Evolutionary conservation across 2,888 invertebrate species (phyloP).

Genomic region (Anodontia alba): DNA sequence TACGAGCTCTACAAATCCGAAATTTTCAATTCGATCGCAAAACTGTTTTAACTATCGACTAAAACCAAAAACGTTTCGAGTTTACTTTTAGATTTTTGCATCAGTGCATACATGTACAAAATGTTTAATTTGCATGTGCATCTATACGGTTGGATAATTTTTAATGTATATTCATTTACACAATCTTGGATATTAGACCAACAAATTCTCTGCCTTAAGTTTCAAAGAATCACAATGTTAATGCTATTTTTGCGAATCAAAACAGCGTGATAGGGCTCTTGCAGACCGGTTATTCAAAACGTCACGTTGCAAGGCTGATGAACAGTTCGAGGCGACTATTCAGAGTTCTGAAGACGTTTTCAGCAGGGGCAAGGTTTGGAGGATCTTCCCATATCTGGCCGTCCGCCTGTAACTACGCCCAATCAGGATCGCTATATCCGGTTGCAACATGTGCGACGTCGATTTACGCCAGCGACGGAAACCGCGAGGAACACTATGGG

Average conservation of each 20-base stretch:
- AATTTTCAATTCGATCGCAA: background rate
- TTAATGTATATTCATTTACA: background rate
- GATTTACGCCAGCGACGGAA: slow-evolving; percentile 4
- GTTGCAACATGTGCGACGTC: background rate
- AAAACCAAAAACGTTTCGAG: background rate
- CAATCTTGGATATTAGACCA: background rate
- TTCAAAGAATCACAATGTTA: background rate
- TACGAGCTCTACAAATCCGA: background rate
- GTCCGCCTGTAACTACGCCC: background rate
- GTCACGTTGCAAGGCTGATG: background rate
- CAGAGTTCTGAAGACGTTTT: background rate
- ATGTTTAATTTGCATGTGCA: background rate
- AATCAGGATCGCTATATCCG: slow-evolving; percentile 1
- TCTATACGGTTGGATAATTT: background rate
- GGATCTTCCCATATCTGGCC: background rate
- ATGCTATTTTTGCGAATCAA: background rate
- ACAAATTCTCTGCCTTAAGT: background rate
- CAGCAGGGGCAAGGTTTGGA: background rate
- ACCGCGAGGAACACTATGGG: background rate
- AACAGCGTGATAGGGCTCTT: background rate
- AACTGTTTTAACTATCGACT: too few species aligned
- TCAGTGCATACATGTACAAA: background rate
- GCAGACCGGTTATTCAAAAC: background rate
- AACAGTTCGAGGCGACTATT: background rate
- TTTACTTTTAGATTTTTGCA: background rate